phyloP scores from a whole-genome alignment of 2,797 vertebrate species.

The Cirrhinus mrigala region DNA sequence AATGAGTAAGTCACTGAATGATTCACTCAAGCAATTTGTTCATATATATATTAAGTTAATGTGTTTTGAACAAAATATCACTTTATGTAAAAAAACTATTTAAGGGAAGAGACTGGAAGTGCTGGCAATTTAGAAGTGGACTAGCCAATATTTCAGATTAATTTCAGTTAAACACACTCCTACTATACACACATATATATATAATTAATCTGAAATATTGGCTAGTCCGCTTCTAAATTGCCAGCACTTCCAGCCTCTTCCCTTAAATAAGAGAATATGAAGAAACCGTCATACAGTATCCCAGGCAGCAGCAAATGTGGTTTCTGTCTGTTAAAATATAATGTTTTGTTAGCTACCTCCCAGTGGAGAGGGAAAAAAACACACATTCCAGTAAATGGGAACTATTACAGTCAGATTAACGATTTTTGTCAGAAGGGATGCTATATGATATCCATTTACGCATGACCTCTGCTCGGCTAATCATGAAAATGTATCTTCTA shows the following conservation, averaged over 20 bases:
- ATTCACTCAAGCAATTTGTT: not conserved
- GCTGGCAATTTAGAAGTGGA: not conserved
- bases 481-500: slow-evolving; percentile 55
- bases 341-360: slow-evolving; percentile 60
- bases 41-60: not conserved
- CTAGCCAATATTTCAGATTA: not conserved
- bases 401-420: slow-evolving; percentile 63
- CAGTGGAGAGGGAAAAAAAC: slow-evolving; percentile 31
- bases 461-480: slow-evolving; percentile 44
- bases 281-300: not conserved
- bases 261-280: not conserved
- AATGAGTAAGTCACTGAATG: not conserved
- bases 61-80: not conserved
- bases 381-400: slow-evolving; percentile 63
- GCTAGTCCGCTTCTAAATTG: not conserved
- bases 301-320: not conserved
- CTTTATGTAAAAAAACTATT: not conserved
- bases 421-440: slow-evolving; percentile 61
- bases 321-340: slow-evolving; percentile 43
- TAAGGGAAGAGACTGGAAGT: not conserved
- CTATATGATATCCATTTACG: slow-evolving; percentile 58
- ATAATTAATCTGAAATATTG: not conserved
- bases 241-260: not conserved
- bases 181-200: too few relatives aligned
- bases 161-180: not conserved